These are phyloP conservation scores for Ennomos fuscantarius DNA, from an alignment of 2,888 invertebrate genomes.

Conservation along the genomic window DNA sequence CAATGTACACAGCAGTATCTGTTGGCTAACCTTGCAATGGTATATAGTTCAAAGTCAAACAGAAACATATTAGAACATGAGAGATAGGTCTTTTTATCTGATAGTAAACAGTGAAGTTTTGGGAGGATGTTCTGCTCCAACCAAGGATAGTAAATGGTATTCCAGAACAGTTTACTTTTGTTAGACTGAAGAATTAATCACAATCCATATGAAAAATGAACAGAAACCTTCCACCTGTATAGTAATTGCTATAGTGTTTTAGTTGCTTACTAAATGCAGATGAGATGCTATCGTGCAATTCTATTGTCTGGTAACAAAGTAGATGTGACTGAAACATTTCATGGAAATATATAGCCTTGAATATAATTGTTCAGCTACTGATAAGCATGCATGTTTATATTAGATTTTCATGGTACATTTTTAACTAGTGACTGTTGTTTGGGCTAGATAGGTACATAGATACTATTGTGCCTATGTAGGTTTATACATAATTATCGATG, in stretches of 20 bases:
- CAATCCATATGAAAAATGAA: not conserved
- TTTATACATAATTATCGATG: conserved; percentile 10
- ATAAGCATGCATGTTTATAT: conserved; percentile 17
- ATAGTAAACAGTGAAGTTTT: conserved; percentile 8
- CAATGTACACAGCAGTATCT: conserved; percentile 4
- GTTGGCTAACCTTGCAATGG: conserved; percentile 11
- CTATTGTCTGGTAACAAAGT: conserved; percentile 20
- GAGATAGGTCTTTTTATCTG: conserved; percentile 8
- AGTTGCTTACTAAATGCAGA: conserved; percentile 1
- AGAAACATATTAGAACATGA: conserved; percentile 8
- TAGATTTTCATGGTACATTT: conserved; percentile 21
- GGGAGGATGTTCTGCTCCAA: conserved; percentile 4
- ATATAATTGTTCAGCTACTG: conserved; percentile 17
- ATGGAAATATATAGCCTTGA: conserved; percentile 5
- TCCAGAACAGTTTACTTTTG: conserved; percentile 3
- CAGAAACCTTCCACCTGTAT: not conserved
- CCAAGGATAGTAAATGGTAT: conserved; percentile 3
- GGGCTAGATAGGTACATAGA: not conserved
- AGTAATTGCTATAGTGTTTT: conserved; percentile 1
- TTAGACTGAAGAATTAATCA: not conserved
- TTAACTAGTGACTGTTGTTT: conserved; percentile 6
- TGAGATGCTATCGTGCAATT: conserved; percentile 12
- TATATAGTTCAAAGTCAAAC: conserved; percentile 17
- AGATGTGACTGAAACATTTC: conserved; percentile 3
- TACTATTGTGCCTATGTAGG: not conserved